Conservation (phyloP, 1,140 invertebrate genomes). For the Camponotus vicinus region DNA sequence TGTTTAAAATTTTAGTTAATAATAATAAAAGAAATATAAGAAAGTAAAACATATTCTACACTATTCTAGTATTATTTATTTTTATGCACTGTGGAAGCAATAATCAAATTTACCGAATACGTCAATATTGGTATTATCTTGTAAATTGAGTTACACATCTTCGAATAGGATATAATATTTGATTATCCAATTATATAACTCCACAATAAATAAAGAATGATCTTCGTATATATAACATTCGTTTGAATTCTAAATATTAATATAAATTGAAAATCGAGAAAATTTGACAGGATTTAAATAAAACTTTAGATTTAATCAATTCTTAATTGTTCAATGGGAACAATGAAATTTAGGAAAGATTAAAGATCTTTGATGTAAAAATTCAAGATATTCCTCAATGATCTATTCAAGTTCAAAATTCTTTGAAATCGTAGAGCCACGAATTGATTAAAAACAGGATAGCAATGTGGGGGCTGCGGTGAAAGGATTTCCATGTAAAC, state of each 20-base stretch:
- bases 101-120: neutral
- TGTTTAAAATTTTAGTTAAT: neutral
- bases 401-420: neutral
- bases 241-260: no score
- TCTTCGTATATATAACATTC: neutral
- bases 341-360: neutral
- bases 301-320: neutral
- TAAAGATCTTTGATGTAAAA: neutral
- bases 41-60: neutral
- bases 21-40: neutral
- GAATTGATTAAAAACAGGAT: conserved; percentile 55
- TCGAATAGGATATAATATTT: neutral
- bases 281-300: neutral
- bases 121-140: neutral
- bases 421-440: conserved; percentile 59
- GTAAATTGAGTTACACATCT: neutral
- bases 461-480: neutral
- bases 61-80: neutral
- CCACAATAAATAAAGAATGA: neutral
- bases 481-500: conserved; percentile 61
- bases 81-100: neutral
- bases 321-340: conserved; percentile 1
- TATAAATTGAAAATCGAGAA: neutral
- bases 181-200: neutral
- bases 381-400: neutral